These are phyloP conservation scores for Exaiptasia diaphana DNA, from an alignment of 64 coral and sea anemone species.

Conservation along the genomic window DNA sequence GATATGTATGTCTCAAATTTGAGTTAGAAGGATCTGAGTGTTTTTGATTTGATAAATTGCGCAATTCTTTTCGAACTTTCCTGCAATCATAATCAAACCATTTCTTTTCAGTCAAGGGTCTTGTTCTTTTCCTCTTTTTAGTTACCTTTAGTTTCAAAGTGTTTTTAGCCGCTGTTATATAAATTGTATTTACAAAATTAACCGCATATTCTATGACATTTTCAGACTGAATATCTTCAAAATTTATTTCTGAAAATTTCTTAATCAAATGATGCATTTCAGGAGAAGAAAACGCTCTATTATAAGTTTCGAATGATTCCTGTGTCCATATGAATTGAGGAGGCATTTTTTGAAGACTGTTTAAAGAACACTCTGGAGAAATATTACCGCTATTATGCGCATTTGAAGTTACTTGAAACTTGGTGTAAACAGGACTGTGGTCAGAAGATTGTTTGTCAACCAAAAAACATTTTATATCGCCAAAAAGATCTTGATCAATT, in stretches of 20 bases:
- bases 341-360: not conserved
- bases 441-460: not conserved
- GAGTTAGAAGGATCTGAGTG: not conserved
- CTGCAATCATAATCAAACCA: constrained; percentile 22
- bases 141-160: not conserved
- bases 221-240: not conserved
- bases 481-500: not conserved
- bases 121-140: not conserved
- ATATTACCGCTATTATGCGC: not conserved
- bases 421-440: not conserved
- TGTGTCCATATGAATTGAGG: not conserved
- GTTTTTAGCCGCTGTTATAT: not conserved
- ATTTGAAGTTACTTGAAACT: not conserved
- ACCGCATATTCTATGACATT: not conserved
- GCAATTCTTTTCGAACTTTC: not conserved
- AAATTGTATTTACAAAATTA: not conserved
- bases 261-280: not conserved
- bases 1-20: not conserved
- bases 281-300: not conserved
- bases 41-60: not conserved
- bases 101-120: not conserved
- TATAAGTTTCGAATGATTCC: not conserved
- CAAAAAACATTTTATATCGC: not conserved
- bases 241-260: no score
- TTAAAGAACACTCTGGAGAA: not conserved